These are phyloP conservation scores for Penaeus japonicus DNA, from an alignment of 1,140 invertebrate genomes.

Conservation along the genomic window DNA sequence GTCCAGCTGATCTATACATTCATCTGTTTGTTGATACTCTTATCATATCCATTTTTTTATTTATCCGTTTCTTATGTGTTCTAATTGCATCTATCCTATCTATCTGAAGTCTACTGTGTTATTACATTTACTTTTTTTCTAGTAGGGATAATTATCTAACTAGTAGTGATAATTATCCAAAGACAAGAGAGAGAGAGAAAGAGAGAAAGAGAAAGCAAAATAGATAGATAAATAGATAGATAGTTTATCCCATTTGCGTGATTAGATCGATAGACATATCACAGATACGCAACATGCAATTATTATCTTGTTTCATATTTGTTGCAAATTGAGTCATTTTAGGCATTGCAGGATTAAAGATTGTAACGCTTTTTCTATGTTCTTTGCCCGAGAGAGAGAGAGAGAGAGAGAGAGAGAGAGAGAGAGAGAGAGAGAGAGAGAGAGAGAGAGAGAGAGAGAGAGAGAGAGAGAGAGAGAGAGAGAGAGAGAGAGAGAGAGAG, in stretches of 20 bases:
- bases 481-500: too few relatives aligned
- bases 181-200: too few relatives aligned
- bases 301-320: too few relatives aligned
- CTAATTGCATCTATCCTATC: neutral
- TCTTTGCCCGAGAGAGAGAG: neutral
- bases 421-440: neutral
- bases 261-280: too few relatives aligned
- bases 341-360: too few relatives aligned
- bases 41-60: neutral
- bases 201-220: too few relatives aligned
- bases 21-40: neutral
- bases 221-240: too few relatives aligned
- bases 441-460: neutral
- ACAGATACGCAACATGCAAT: too few relatives aligned
- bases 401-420: neutral
- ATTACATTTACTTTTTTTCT: neutral
- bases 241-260: too few relatives aligned
- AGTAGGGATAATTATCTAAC: too few relatives aligned
- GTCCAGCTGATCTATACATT: neutral
- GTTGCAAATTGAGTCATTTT: too few relatives aligned
- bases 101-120: neutral
- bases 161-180: too few relatives aligned
- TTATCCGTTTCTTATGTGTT: neutral
- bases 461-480: neutral
- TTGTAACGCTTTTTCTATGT: neutral